Base-by-base conservation (phyloP, 2,888 invertebrate genomes). In the Cyrtodaria siliqua region DNA sequence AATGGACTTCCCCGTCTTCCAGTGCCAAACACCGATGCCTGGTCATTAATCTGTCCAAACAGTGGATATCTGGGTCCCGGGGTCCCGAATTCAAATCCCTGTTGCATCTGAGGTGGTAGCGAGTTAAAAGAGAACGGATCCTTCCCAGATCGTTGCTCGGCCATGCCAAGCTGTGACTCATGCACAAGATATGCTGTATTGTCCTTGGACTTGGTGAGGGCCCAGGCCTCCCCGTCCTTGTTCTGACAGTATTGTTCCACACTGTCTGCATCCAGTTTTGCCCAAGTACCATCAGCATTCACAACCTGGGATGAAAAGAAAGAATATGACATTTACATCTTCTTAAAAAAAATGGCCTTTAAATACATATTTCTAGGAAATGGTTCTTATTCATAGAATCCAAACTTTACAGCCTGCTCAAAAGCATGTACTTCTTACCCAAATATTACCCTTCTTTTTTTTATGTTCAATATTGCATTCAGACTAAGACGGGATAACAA, bases 201-300 rank as follows among this genome's bases (percentile, higher is more conserved):
- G 72, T 95, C 95, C 75, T 94, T 94, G 73, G 95, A 95, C 64
- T 95, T 94, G 0, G 95, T 95, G 55, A 96, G 93, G 0, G 96
- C 95, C 96, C 96, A 96, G 1, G 96, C 96, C 85, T 96, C 96
- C 0, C 95, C 94, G 47, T 95, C 95, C 57, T 94, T 94, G 78
- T 95, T 95, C 87, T 95, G 95, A 85, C 96, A 96, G 92, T 95
- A 96, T 87, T 95, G 95, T 68, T 94, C 94, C 63, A 94, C 94
- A 52, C 92, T 93, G 80, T 98, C 97, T 0, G 96, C 95, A 73
- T 96, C 97, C 74, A 99, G 94, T 26, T 97, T 95, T 66, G 99
- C 94, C 99, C 99, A 99, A 0, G 97, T 96, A 0, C 99, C 99
- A 91, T 99, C 99, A 86, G 96, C 97, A 93, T 99, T 99, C 87